These are phyloP conservation scores for Sapajus apella DNA, from an alignment of 2,113 vertebrate genomes.

Conservation along the genomic window DNA sequence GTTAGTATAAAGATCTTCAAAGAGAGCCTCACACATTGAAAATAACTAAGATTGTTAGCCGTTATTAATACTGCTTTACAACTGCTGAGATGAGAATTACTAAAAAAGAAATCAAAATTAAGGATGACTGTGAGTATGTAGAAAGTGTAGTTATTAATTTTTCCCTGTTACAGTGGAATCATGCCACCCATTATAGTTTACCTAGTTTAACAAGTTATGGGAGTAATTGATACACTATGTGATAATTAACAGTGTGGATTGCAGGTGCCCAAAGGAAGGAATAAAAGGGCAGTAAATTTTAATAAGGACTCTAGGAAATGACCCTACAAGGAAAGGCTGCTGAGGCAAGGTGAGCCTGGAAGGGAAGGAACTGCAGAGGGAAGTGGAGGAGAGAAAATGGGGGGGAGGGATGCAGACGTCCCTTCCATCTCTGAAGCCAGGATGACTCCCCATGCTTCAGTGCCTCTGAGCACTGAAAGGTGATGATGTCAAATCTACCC, in stretches of 20 bases:
- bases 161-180: neutral
- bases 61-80: neutral
- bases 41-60: neutral
- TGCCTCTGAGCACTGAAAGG: accelerated
- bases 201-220: constrained; percentile 27
- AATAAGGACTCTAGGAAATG: neutral
- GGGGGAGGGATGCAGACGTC: neutral
- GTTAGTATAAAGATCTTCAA: neutral
- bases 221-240: constrained; percentile 41
- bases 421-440: neutral
- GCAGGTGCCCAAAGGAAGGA: neutral
- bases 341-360: neutral
- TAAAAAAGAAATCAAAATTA: constrained; percentile 19
- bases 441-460: neutral
- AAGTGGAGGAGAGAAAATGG: too few relatives aligned
- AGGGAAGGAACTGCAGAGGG: neutral
- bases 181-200: constrained; percentile 8
- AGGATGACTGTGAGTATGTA: neutral
- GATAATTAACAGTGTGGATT: constrained; percentile 37
- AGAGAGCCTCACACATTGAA: neutral
- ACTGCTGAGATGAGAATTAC: neutral
- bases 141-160: neutral
- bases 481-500: neutral
- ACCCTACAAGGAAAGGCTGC: neutral
- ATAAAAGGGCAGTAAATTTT: constrained; percentile 47